phyloP scores from a whole-genome alignment of 2,888 invertebrate genomes.

The Agrochola circellaris region DNA sequence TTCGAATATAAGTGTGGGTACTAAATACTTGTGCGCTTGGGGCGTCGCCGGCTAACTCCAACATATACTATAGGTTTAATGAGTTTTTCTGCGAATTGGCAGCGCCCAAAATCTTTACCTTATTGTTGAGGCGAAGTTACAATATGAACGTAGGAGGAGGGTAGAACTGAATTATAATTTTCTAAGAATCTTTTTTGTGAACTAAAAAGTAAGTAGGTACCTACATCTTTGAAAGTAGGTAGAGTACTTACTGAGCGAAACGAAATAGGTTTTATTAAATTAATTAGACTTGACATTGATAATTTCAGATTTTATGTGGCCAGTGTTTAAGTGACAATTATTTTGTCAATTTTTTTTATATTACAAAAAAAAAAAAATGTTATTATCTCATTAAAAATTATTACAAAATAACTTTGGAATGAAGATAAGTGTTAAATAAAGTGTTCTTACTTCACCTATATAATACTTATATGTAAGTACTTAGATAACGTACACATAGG shows the following conservation, averaged over 20 bases:
- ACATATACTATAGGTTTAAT: constrained; percentile 71
- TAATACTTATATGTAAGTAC: constrained; percentile 19
- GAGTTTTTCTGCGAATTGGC: constrained; percentile 83
- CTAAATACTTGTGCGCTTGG: constrained; percentile 71
- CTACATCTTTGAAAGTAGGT: constrained; percentile 15
- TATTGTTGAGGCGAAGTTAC: constrained; percentile 49
- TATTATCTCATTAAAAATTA: neutral
- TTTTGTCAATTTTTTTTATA: too few relatives aligned
- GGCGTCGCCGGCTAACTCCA: constrained; percentile 84
- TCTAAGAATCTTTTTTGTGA: neutral
- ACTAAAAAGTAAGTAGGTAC: constrained; percentile 6
- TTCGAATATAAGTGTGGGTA: constrained; percentile 63
- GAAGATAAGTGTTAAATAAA: constrained; percentile 11
- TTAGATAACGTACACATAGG: neutral
- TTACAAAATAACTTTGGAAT: constrained; percentile 6
- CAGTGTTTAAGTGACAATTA: neutral
- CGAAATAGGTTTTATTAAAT: neutral
- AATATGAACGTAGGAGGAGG: constrained; percentile 1
- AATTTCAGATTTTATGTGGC: neutral
- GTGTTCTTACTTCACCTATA: neutral
- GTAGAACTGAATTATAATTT: constrained; percentile 16
- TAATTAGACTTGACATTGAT: neutral
- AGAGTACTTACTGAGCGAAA: constrained; percentile 1
- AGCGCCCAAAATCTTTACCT: constrained; percentile 79
- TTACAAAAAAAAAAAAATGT: neutral